A percentile compares a stretch with the other conserved stretches of the same genome.
Conservation (phyloP, 2,797 vertebrate genomes). For the Clarias laeviceps region DNA sequence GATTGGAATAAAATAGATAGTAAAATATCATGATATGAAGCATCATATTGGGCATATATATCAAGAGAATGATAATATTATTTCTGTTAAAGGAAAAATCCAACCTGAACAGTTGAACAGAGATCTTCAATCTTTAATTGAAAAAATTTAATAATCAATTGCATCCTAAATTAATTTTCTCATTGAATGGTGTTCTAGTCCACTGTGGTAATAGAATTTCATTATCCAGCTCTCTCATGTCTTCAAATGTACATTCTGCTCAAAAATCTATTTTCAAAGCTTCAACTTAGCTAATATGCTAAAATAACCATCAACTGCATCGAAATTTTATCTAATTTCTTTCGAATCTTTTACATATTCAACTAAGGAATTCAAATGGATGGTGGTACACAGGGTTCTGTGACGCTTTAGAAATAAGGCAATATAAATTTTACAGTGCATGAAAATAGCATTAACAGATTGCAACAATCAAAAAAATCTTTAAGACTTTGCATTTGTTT, state of each 20-base stretch:
- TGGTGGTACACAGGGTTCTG: background rate
- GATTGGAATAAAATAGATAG: background rate
- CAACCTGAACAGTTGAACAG: background rate
- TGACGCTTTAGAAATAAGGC: background rate
- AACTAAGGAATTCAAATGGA: background rate
- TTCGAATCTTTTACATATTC: background rate
- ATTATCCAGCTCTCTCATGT: background rate
- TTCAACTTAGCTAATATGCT: background rate
- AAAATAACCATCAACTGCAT: background rate
- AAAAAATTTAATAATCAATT: background rate
- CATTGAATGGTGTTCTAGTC: background rate
- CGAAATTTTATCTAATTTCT: background rate
- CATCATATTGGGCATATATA: background rate
- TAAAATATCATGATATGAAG: background rate
- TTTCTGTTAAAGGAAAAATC: background rate
- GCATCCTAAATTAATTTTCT: background rate
- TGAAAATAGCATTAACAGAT: background rate
- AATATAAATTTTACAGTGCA: background rate
- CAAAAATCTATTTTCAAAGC: background rate
- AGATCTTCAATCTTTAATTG: background rate
- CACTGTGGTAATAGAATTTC: background rate
- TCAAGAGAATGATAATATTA: too few relatives aligned
- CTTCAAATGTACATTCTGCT: background rate
- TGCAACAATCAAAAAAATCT: background rate
- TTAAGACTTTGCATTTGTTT: background rate